Conservation (phyloP, 1,140 invertebrate species). For the Anagrus nilaparvatae region DNA sequence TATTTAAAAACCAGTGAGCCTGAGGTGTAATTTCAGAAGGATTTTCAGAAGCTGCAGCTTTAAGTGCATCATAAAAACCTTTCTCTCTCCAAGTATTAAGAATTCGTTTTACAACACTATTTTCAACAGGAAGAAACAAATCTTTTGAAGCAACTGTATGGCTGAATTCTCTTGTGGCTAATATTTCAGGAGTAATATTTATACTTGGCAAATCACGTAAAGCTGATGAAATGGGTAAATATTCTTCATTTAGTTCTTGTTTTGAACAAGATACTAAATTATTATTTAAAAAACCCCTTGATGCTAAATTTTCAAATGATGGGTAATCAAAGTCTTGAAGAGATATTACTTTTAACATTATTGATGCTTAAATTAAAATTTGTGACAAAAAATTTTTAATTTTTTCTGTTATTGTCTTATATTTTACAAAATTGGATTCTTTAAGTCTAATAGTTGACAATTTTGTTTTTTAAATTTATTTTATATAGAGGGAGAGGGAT, state of each 20-base stretch:
- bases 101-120: conserved; percentile 39
- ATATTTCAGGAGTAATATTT: conserved; percentile 32
- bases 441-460: no score
- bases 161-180: conserved; percentile 34
- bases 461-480: no score
- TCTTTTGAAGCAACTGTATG: conserved; percentile 30
- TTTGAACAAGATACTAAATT: conserved; percentile 22
- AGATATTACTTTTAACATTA: conserved; percentile 32
- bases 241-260: conserved; percentile 27
- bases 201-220: conserved; percentile 30
- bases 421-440: no score
- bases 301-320: conserved; percentile 16
- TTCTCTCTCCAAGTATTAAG: conserved; percentile 42
- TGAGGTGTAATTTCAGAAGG: conserved; percentile 30
- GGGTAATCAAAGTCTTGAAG: conserved; percentile 29
- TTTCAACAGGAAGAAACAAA: conserved; percentile 38
- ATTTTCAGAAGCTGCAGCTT: conserved; percentile 37
- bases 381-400: no score
- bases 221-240: conserved; percentile 27
- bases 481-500: no score
- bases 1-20: conserved; percentile 32
- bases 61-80: conserved; percentile 46
- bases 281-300: conserved; percentile 22
- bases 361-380: no score
- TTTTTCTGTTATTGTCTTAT: no score